Conservation (phyloP, 2,797 vertebrate species). For the Champsocephalus esox region DNA sequence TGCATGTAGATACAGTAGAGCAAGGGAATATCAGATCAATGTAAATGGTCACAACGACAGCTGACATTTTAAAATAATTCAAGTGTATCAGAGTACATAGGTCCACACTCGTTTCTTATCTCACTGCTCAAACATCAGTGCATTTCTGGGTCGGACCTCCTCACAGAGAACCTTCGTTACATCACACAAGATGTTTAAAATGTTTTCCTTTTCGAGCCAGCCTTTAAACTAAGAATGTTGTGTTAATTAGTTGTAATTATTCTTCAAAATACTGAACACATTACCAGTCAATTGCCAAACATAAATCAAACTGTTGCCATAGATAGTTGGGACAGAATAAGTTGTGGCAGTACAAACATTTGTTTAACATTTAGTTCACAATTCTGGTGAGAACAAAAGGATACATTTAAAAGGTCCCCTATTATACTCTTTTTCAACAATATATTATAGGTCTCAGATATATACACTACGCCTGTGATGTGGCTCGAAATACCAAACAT, state of each 20-base stretch:
- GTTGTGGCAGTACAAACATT: not conserved
- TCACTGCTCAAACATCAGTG: not conserved
- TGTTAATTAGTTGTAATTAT: conserved; percentile 8
- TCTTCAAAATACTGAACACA: not conserved
- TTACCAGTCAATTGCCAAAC: not conserved
- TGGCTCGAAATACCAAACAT: too few species aligned
- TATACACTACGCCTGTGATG: too few species aligned
- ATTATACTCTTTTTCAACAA: too few species aligned
- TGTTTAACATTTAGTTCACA: not conserved
- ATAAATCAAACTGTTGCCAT: conserved; percentile 15
- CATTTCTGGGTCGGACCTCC: not conserved
- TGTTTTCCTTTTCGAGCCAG: not conserved
- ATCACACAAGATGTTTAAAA: not conserved
- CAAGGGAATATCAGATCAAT: not conserved
- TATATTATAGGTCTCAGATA: too few species aligned
- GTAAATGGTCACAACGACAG: conserved; percentile 8
- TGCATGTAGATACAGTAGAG: conserved; percentile 17
- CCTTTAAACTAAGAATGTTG: not conserved
- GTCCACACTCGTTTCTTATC: not conserved
- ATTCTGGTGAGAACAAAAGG: conserved; percentile 24
- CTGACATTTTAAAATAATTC: not conserved
- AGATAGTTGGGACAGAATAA: conserved; percentile 25
- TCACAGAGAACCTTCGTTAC: not conserved
- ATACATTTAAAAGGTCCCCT: not conserved
- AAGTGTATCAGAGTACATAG: conserved; percentile 7